Conservation (phyloP, 1,140 invertebrate genomes). For the Spodoptera frugiperda region DNA sequence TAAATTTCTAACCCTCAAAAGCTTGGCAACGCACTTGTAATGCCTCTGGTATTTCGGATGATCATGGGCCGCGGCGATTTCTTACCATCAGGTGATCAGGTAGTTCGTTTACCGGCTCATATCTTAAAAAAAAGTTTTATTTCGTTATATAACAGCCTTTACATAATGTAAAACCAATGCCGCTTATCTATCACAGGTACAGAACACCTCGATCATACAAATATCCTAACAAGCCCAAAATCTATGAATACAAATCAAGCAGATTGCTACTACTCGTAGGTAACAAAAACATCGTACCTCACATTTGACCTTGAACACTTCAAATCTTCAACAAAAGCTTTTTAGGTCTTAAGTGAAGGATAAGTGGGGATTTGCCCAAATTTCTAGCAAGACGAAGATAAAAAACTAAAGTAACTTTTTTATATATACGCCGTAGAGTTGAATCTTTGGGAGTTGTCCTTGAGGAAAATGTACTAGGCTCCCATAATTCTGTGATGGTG, state of each 20-base stretch:
- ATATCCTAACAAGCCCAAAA: conserved; percentile 6
- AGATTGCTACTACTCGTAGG: background rate
- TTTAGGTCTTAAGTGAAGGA: conserved; percentile 44
- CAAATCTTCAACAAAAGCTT: conserved; percentile 38
- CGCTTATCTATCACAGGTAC: background rate
- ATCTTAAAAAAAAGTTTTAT: no score
- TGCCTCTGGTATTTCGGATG: no score
- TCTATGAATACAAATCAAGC: conserved; percentile 33
- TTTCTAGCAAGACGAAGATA: conserved; percentile 28
- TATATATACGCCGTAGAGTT: conserved; percentile 4
- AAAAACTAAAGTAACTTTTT: conserved; percentile 34
- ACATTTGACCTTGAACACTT: conserved; percentile 26
- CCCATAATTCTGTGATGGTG: background rate
- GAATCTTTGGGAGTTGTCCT: background rate
- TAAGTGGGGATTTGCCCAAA: conserved; percentile 41
- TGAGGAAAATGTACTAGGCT: conserved; percentile 8
- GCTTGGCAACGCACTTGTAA: no score
- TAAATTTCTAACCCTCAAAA: no score
- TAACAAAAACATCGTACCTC: conserved; percentile 24
- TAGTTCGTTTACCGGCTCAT: no score
- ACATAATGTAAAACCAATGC: background rate
- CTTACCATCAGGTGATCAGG: no score
- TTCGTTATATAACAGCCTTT: no score
- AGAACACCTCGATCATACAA: background rate
- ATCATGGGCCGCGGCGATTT: no score